Evolutionary conservation across 1,140 invertebrate species (phyloP).

Genomic region (Drosophila nigrodunni): DNA sequence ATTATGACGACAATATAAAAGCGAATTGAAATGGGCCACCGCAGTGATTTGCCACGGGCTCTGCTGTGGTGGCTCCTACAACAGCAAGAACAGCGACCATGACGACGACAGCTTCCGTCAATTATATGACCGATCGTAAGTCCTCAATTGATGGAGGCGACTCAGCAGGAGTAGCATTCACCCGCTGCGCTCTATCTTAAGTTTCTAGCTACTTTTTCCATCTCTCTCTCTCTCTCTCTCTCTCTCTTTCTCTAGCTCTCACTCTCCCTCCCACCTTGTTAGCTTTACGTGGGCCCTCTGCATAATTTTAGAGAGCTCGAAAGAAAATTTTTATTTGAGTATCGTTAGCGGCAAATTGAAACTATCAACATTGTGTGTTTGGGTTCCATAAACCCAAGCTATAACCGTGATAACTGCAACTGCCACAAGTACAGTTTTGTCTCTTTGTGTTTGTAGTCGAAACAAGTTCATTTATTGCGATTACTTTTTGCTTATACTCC

Average conservation of each 20-base stretch:
- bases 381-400: neutral
- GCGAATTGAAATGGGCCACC: constrained; percentile 64
- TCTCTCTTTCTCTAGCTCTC: neutral
- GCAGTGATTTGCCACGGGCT: constrained; percentile 18
- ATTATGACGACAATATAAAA: constrained; percentile 71
- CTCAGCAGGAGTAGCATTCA: constrained; percentile 56
- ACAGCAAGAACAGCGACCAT: neutral
- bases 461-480: constrained; percentile 1
- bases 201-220: neutral
- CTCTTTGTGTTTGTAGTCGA: neutral
- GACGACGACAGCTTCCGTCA: constrained; percentile 70
- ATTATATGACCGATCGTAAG: constrained; percentile 55
- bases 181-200: constrained; percentile 32
- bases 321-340: constrained; percentile 35
- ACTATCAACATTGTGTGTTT: constrained; percentile 1
- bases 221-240: neutral
- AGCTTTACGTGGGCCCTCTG: constrained; percentile 18
- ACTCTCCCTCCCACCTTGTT: constrained; percentile 1
- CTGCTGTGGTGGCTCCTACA: neutral
- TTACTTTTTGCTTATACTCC: neutral
- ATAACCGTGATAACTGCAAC: neutral
- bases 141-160: constrained; percentile 25
- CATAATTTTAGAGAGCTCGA: constrained; percentile 12
- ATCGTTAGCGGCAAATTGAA: constrained; percentile 31
- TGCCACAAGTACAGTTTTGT: neutral